Evolutionary conservation across 2,113 vertebrate species (phyloP), one percentile per base, ranked within the genome.

Genomic region (Dendrocopos noguchii): DNA sequence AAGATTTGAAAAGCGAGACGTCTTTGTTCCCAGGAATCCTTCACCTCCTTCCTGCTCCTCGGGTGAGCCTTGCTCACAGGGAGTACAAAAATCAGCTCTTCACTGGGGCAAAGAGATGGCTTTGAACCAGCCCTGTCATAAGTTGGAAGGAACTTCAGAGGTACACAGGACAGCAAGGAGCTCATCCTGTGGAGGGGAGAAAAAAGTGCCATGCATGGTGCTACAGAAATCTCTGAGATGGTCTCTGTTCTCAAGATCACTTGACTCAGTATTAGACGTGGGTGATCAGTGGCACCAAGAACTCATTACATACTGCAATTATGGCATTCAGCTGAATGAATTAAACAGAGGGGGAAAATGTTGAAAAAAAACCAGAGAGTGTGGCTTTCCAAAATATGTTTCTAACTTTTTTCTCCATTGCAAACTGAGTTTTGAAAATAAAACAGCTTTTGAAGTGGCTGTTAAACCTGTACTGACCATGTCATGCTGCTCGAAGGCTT

Each of bases 1-100:
- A 44, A 98, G 97, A 87, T 98, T 98, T 96, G 96, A 98, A 93
- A 99, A 98, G 84, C 98, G 98, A 95, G 98, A 98, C 77, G 63
- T 98, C 93, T 98, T 98, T 67, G 97, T 98, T 65, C 98, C 98
- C 92, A 98, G 98, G 97, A 98, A 98, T 95, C 94, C 96, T 80
- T 97, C 97, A 95, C 97, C 96, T 79, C 95, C 95, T 12, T 94
- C 87, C 39, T 93, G 70, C 52, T 92, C 71, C 42, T 93, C 27
- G 0, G 63, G 77, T 89, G 84, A 90, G 79, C 79, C 56, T 65
- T 75, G 44, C 36, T 71, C 67, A 59, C 72, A 9, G 10, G 50
- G 60, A 91, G 55, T 80, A 85, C 66, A 94, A 84, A 95, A 94
- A 80, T 84, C 87, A 80, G 44, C 77, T 93, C 88, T 95, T 95